Percentiles rank a stretch among this genome's conserved stretches.
Conservation (phyloP, 1,140 invertebrate species). For the Hydropsyche tenuis region DNA sequence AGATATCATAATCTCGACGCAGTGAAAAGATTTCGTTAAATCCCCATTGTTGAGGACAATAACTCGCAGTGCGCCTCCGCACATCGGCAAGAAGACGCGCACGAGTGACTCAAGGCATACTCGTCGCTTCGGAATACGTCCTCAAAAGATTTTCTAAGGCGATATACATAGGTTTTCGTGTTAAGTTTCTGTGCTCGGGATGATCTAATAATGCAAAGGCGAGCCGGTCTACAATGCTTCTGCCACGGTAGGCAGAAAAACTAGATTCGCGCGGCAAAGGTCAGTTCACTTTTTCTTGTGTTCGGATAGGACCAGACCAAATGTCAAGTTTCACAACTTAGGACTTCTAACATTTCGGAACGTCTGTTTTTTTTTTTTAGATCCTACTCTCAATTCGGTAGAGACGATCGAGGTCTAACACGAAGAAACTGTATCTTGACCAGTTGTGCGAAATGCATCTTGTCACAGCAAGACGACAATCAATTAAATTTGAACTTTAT, state of each 20-base stretch:
- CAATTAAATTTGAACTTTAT: constrained; percentile 8
- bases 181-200: background rate
- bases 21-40: constrained; percentile 2
- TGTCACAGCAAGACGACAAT: background rate
- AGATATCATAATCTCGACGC: constrained; percentile 5
- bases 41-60: constrained; percentile 2
- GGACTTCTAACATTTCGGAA: constrained; percentile 46
- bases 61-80: too few species aligned
- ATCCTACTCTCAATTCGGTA: constrained; percentile 7
- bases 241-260: constrained; percentile 42
- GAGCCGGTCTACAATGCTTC: constrained; percentile 36
- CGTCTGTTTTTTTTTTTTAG: background rate
- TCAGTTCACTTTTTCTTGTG: constrained; percentile 40
- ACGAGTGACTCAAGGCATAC: too few species aligned
- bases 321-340: constrained; percentile 48
- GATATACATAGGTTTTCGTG: too few species aligned
- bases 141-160: too few species aligned
- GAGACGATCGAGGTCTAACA: constrained; percentile 29
- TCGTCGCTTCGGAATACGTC: too few species aligned
- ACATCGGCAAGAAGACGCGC: too few species aligned
- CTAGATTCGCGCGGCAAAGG: constrained; percentile 44
- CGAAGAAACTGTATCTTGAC: constrained; percentile 14
- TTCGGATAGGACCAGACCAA: constrained; percentile 33
- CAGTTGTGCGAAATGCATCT: constrained; percentile 18
- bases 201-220: constrained; percentile 11